phyloP scores from a whole-genome alignment of 1,140 invertebrate species.

The Ladona fulva region DNA sequence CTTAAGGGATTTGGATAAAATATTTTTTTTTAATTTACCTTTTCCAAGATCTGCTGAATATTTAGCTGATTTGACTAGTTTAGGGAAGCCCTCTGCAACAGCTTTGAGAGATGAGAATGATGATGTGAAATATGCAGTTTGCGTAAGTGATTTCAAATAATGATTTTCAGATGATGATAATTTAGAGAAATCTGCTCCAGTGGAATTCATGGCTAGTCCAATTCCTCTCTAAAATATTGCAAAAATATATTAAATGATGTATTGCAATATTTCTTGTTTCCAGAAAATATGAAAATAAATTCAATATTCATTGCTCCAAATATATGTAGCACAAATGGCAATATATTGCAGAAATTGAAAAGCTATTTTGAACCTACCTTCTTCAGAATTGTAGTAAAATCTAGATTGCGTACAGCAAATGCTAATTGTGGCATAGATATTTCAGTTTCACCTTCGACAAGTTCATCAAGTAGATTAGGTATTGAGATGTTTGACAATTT shows the following conservation, averaged over 20 bases:
- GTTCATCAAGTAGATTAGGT: conserved; percentile 21
- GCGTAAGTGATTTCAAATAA: conserved; percentile 27
- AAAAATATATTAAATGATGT: too few species aligned
- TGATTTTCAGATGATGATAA: neutral
- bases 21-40: too few species aligned
- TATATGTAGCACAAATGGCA: too few species aligned
- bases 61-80: conserved; percentile 23
- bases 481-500: conserved; percentile 26
- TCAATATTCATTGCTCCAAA: too few species aligned
- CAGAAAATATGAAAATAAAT: too few species aligned
- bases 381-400: conserved; percentile 27
- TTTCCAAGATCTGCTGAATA: too few species aligned
- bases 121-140: conserved; percentile 31
- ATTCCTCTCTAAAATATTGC: conserved; percentile 21
- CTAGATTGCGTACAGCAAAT: conserved; percentile 26
- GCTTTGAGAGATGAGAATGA: conserved; percentile 32
- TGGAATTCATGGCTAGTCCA: conserved; percentile 11
- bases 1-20: too few species aligned
- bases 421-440: conserved; percentile 31
- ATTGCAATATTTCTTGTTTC: too few species aligned
- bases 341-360: too few species aligned
- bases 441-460: conserved; percentile 26
- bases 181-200: neutral
- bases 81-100: conserved; percentile 26
- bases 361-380: too few species aligned